Conservation (phyloP, 2,888 invertebrate genomes). For the Plebejus anna region DNA sequence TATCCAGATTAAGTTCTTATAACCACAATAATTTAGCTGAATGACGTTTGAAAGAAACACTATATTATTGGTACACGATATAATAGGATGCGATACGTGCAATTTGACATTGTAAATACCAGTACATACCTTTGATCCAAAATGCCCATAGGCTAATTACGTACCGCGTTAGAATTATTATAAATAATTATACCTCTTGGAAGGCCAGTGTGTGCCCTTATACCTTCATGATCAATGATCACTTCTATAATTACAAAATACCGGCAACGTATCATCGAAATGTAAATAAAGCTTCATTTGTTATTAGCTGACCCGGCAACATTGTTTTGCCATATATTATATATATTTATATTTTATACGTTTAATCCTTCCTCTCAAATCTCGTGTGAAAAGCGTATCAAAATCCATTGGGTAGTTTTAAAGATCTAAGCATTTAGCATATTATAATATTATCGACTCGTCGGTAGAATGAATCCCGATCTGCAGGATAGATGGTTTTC, state of each 20-base stretch:
- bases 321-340: neutral
- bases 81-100: neutral
- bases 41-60: neutral
- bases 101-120: conserved; percentile 7
- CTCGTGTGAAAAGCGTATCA: too few species aligned
- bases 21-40: neutral
- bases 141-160: conserved; percentile 24
- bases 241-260: conserved; percentile 16
- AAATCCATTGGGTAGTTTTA: too few species aligned
- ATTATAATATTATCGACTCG: too few species aligned
- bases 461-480: too few species aligned
- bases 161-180: conserved; percentile 13
- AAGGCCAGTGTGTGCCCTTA: conserved; percentile 22
- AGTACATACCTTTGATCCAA: neutral
- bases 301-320: neutral
- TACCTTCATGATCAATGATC: conserved; percentile 12
- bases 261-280: conserved; percentile 7
- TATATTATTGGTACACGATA: neutral
- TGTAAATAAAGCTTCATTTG: conserved; percentile 7
- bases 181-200: conserved; percentile 27
- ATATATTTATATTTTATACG: too few species aligned
- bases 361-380: too few species aligned
- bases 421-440: too few species aligned
- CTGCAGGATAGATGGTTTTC: too few species aligned
- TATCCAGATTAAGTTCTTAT: neutral